A percentile compares a stretch with the other conserved stretches of the same genome.
phyloP scores from a whole-genome alignment of 2,113 vertebrate species.

The Ammodytes marinus region DNA sequence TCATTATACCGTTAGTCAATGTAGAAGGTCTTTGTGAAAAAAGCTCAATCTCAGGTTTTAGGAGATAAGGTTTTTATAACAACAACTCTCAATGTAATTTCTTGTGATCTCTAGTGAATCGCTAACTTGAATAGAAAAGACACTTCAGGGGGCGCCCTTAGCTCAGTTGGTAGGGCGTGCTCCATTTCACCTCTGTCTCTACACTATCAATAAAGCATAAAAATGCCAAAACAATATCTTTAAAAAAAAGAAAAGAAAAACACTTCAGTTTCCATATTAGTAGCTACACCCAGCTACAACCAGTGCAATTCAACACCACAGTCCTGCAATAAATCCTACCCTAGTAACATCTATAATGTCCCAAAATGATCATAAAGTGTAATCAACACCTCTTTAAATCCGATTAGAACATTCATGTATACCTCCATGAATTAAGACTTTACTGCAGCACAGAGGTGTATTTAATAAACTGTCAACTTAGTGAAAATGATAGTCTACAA shows the following conservation, averaged over 20 bases:
- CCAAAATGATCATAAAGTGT: not conserved
- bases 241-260: too few species aligned
- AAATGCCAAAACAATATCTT: too few species aligned
- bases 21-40: not conserved
- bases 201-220: too few species aligned
- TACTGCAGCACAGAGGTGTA: not conserved
- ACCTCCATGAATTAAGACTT: not conserved
- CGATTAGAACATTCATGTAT: not conserved
- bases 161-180: too few species aligned
- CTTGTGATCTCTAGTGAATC: not conserved
- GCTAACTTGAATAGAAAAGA: not conserved
- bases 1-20: not conserved
- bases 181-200: too few species aligned
- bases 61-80: not conserved
- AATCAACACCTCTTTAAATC: not conserved
- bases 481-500: not conserved
- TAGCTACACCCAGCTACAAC: not conserved
- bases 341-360: not conserved
- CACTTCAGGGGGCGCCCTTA: too few species aligned
- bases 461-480: not conserved
- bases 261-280: not conserved
- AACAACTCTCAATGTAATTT: not conserved
- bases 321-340: not conserved
- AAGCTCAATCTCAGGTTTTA: not conserved
- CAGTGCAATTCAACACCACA: not conserved